Evolutionary conservation across 1,140 invertebrate species (phyloP), one percentile per base, ranked within the genome.

Genomic region (Maniola jurtina): DNA sequence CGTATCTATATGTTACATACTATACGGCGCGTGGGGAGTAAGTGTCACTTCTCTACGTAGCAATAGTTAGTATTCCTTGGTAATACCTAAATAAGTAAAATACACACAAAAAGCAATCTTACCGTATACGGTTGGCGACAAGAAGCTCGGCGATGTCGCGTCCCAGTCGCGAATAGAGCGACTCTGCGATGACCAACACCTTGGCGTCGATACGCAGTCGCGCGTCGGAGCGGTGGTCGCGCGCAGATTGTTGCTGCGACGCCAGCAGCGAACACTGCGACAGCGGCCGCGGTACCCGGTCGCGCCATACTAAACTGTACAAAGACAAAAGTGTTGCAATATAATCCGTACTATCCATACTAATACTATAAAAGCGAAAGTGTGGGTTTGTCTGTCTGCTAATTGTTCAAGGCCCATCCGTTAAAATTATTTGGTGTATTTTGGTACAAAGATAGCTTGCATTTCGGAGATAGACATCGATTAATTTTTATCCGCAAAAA

Each of bases 111-210:
- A 45, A n/a, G 5, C 5, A 45, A 6, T 6, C 95, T 94, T 91
- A 98, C 95, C 98, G 97, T 81, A 98, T 97, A 77, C 97, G 93
- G 88, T 97, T 97, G 81, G 98, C 96, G 79, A 98, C 97, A 55
- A 99, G 93, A 48, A 98, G 92, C 88, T 97, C 96, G n/a, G 96
- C 95, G 77, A 99, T 98, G 83, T 98, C 96, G 74, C 95, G 93
- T 45, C 97, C 97, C n/a, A 98, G 92, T 70, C 95, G 93, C 4
- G 97, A 98, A 87, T 98, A 98, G 48, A 96, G 95, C 13, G 97
- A 98, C 91, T 99, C 98, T n/a, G 98, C 97, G 85, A 99, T 97
- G 64, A 99, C 95, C 68, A 99, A 92, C 67, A 98, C 97, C 89
- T 98, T 98, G 35, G 96, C 95, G 90, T 98, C 97, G 83, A 97